phyloP scores from a whole-genome alignment of 53 echinoderm and acorn worm genomes.

The Actinopyga echinites region DNA sequence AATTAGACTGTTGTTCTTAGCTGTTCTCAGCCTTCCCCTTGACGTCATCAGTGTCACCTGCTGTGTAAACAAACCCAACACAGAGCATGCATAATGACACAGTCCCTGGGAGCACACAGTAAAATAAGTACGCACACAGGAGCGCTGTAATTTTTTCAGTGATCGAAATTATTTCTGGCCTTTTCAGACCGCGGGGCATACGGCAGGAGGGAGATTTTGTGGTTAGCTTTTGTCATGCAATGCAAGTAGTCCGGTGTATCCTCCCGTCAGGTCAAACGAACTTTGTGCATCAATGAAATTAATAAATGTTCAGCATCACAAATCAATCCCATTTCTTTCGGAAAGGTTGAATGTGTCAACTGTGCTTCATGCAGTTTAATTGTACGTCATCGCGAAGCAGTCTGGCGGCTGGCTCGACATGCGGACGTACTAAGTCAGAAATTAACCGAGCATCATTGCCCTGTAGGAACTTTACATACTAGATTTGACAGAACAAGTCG shows the following conservation, averaged over 20 bases:
- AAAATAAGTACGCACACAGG: constrained; percentile 30
- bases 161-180: constrained; percentile 47
- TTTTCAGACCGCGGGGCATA: constrained; percentile 44
- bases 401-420: too few relatives aligned
- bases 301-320: not conserved
- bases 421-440: too few relatives aligned
- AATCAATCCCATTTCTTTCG: too few relatives aligned
- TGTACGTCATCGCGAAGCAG: too few relatives aligned
- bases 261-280: constrained; percentile 17
- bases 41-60: constrained; percentile 91
- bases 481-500: too few relatives aligned
- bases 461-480: too few relatives aligned
- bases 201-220: constrained; percentile 45
- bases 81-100: constrained; percentile 33
- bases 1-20: constrained; percentile 86
- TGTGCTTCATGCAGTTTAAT: too few relatives aligned
- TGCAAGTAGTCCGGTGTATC: constrained; percentile 25
- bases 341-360: too few relatives aligned
- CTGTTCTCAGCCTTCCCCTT: constrained; percentile 74
- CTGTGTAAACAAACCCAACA: constrained; percentile 89
- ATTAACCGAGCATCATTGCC: too few relatives aligned
- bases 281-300: not conserved
- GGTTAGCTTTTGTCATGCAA: constrained; percentile 48
- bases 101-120: constrained; percentile 45
- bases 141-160: not conserved